phyloP scores from a whole-genome alignment of 1,140 invertebrate species.

The Drosophila trapezifrons region DNA sequence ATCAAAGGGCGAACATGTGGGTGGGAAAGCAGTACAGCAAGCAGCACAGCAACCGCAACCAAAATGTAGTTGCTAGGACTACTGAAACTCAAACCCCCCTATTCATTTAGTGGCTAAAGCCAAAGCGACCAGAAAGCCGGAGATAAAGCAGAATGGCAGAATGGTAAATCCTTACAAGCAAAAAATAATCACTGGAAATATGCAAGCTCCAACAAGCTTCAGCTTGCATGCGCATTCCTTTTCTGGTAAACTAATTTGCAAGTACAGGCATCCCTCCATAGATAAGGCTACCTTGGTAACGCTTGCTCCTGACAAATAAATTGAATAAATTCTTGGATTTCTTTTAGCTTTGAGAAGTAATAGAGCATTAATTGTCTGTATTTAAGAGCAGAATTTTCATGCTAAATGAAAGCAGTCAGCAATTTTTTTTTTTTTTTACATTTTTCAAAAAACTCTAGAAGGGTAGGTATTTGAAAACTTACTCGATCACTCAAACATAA shows the following conservation, averaged over 20 bases:
- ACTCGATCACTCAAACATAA: too few relatives aligned
- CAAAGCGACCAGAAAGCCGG: conserved; percentile 17
- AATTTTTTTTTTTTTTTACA: too few relatives aligned
- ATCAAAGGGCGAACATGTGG: conserved; percentile 20
- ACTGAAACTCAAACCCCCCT: not conserved
- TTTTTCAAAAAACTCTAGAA: too few relatives aligned
- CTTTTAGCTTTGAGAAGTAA: too few relatives aligned
- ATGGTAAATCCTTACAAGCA: conserved; percentile 7
- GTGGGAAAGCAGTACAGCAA: too few relatives aligned
- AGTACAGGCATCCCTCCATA: not conserved
- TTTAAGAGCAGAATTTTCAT: too few relatives aligned
- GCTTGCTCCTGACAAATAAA: too few relatives aligned
- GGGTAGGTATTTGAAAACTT: too few relatives aligned
- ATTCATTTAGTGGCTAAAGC: conserved; percentile 11
- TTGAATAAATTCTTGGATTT: too few relatives aligned
- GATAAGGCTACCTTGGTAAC: not conserved
- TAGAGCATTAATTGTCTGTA: too few relatives aligned
- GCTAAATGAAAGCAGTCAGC: too few relatives aligned
- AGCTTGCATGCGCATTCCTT: conserved; percentile 7
- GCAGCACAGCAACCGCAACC: conserved; percentile 25
- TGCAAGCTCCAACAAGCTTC: conserved; percentile 3
- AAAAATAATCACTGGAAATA: conserved; percentile 15
- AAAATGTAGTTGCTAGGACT: conserved; percentile 31
- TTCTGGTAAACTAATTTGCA: conserved; percentile 10
- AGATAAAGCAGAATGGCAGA: conserved; percentile 5